These are phyloP conservation scores for Notothenia rossii DNA, from an alignment of 2,113 vertebrate genomes.

Conservation along the genomic window DNA sequence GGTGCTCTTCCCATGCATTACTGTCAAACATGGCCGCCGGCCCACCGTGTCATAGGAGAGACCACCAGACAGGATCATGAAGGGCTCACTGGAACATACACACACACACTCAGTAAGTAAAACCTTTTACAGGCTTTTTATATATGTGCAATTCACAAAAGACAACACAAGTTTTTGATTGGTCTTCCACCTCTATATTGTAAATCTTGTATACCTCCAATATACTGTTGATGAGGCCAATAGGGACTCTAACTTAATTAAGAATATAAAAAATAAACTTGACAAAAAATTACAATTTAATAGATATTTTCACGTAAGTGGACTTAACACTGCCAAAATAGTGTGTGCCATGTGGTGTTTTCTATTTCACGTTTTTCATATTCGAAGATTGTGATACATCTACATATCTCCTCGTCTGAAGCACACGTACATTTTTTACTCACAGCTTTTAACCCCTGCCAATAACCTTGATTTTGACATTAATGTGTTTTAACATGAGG, in stretches of 20 bases:
- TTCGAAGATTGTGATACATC: background rate
- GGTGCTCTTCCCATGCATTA: slow-evolving; percentile 99
- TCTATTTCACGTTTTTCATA: background rate
- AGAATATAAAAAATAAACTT: background rate
- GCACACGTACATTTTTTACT: background rate
- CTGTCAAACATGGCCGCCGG: slow-evolving; percentile 96
- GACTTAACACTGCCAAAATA: background rate
- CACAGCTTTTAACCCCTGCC: slow-evolving; percentile 6
- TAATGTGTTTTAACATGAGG: slow-evolving; percentile 4
- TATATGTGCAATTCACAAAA: background rate
- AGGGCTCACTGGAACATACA: slow-evolving; percentile 89
- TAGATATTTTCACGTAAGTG: background rate
- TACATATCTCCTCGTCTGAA: background rate
- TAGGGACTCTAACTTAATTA: background rate
- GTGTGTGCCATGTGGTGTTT: background rate
- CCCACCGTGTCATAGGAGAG: slow-evolving; percentile 97
- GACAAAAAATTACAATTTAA: background rate
- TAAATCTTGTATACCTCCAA: background rate
- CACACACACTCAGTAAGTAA: slow-evolving; percentile 2
- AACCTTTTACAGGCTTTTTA: background rate
- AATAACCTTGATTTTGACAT: slow-evolving; percentile 9
- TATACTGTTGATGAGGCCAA: background rate
- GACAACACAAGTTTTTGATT: background rate
- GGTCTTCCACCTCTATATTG: background rate
- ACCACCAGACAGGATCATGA: slow-evolving; percentile 98